A percentile compares a stretch with the other conserved stretches of the same genome.
phyloP scores from a whole-genome alignment of 64 coral and sea anemone species.

The Porites lutea region DNA sequence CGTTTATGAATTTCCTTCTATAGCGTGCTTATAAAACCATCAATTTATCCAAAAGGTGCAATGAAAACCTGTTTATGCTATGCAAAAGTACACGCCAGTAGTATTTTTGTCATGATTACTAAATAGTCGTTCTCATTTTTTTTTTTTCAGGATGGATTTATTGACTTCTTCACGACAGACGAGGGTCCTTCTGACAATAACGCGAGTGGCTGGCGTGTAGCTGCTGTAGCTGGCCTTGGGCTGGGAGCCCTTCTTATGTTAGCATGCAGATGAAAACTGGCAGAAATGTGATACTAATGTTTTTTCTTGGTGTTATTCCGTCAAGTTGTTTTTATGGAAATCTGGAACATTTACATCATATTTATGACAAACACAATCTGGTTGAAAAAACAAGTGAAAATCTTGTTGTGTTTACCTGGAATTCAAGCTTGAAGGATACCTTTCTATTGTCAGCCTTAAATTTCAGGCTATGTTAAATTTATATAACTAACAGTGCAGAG shows the following conservation, averaged over 20 bases:
- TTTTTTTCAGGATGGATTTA: slow-evolving; percentile 80
- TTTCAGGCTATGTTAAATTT: neutral
- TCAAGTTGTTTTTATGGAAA: neutral
- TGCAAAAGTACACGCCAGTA: too few relatives aligned
- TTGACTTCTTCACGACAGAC: slow-evolving; percentile 73
- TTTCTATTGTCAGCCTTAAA: neutral
- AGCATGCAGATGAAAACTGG: slow-evolving; percentile 67
- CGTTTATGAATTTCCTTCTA: too few relatives aligned
- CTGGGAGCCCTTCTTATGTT: slow-evolving; percentile 89
- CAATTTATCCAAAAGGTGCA: too few relatives aligned
- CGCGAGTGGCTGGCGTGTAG: slow-evolving; percentile 60
- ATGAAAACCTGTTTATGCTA: too few relatives aligned
- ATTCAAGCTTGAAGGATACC: neutral
- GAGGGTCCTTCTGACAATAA: slow-evolving; percentile 35
- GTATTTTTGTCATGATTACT: neutral
- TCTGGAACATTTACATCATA: neutral
- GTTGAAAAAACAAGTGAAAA: neutral
- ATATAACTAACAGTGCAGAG: neutral
- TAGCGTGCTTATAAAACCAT: too few relatives aligned
- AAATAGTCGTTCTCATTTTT: neutral
- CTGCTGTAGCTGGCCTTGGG: slow-evolving; percentile 82
- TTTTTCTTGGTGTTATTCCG: neutral
- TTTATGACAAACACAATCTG: neutral
- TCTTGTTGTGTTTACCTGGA: neutral
- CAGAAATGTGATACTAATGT: neutral